These are phyloP conservation scores for Austrolebias charrua DNA, from an alignment of 2,797 vertebrate genomes.

Conservation along the genomic window DNA sequence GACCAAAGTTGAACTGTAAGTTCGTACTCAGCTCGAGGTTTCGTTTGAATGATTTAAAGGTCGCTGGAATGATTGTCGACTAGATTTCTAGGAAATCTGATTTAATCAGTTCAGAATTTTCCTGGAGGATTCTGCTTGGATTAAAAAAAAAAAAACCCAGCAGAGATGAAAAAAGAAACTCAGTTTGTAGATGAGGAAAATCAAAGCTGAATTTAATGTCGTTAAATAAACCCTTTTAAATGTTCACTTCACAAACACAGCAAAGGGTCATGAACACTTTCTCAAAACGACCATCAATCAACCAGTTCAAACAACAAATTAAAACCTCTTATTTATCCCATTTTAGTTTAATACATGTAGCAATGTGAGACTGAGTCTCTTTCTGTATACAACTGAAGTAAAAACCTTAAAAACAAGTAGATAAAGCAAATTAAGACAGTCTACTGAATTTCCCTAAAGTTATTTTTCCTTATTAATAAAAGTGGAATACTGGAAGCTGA, in stretches of 20 bases:
- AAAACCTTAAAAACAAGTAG: too few relatives aligned
- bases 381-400: too few relatives aligned
- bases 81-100: too few relatives aligned
- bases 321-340: too few relatives aligned
- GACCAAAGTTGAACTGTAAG: too few relatives aligned
- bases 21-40: constrained; percentile 9
- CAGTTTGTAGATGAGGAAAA: not conserved
- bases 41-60: not conserved
- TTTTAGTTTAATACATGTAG: too few relatives aligned
- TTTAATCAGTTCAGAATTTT: not conserved
- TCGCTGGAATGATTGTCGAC: too few relatives aligned
- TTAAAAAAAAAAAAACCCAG: constrained; percentile 9
- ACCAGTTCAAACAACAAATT: too few relatives aligned
- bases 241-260: not conserved
- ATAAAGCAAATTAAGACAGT: too few relatives aligned
- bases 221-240: not conserved
- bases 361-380: too few relatives aligned
- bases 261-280: not conserved
- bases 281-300: too few relatives aligned
- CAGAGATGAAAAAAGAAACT: not conserved
- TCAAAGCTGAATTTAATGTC: not conserved
- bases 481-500: not conserved
- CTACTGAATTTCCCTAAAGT: constrained; percentile 5
- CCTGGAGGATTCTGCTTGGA: not conserved
- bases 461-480: not conserved